Conservation (phyloP, 2,797 vertebrate species). For the Megaceryle alcyon region DNA sequence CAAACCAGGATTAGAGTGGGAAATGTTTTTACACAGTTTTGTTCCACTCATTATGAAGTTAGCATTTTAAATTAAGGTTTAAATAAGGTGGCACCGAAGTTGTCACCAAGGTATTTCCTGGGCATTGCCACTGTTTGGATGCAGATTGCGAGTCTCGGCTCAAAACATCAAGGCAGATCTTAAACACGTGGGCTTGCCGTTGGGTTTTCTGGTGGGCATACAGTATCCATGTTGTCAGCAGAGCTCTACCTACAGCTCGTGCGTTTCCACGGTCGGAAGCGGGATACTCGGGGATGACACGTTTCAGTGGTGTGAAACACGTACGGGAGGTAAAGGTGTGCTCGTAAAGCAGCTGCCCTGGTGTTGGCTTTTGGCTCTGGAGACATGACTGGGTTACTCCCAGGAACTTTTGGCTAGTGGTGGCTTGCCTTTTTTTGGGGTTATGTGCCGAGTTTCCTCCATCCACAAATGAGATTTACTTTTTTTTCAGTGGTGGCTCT, state of each 20-base stretch:
- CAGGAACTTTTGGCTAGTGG: background rate
- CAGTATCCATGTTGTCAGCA: background rate
- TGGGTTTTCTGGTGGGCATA: background rate
- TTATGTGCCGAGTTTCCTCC: background rate
- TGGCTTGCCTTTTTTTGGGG: background rate
- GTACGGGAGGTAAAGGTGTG: background rate
- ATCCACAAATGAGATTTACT: background rate
- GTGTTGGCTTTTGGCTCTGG: background rate
- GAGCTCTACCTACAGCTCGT: background rate
- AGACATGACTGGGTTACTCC: background rate
- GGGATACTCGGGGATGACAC: background rate
- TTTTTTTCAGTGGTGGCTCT: background rate
- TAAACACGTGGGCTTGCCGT: background rate
- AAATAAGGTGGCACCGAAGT: conserved; percentile 66
- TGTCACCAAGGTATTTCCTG: conserved; percentile 67
- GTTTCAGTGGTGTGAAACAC: background rate
- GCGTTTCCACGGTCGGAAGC: background rate
- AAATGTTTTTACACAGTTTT: conserved; percentile 76
- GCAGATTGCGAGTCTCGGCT: background rate
- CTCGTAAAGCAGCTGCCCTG: background rate
- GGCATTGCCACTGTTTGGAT: conserved; percentile 13
- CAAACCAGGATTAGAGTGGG: conserved; percentile 69
- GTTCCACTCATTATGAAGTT: conserved; percentile 75
- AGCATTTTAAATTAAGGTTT: conserved; percentile 71
- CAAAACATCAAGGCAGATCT: background rate